phyloP scores from a whole-genome alignment of 2,797 vertebrate genomes.

The Pogonophryne albipinna region DNA sequence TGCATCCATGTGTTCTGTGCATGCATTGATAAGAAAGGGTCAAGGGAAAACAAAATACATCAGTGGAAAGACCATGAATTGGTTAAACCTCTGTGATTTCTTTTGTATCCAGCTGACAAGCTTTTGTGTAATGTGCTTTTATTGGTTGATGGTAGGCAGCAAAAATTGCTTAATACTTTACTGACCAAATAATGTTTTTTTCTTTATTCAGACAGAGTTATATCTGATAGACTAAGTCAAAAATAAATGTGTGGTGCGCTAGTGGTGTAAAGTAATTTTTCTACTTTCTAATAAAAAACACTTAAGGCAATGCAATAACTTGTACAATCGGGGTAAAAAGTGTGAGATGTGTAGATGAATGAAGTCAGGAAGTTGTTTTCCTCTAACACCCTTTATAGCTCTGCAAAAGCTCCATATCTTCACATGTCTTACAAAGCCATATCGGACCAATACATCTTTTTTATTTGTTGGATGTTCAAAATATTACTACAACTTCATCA shows the following conservation, averaged over 20 bases:
- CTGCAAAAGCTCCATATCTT: background rate
- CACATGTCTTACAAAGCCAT: background rate
- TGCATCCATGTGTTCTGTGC: background rate
- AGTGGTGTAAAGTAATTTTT: background rate
- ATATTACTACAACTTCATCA: conserved; percentile 4
- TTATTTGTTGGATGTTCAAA: background rate
- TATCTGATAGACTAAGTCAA: background rate
- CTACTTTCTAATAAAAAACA: background rate
- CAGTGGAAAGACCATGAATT: background rate
- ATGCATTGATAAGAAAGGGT: background rate
- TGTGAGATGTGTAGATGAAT: background rate
- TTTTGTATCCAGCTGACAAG: conserved; percentile 40
- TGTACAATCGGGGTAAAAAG: background rate
- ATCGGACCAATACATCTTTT: background rate
- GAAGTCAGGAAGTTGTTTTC: background rate
- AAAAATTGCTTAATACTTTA: background rate
- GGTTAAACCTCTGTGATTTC: background rate
- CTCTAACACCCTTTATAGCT: background rate
- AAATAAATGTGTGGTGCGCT: background rate
- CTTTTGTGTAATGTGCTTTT: background rate
- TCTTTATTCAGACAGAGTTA: background rate
- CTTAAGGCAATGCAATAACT: background rate
- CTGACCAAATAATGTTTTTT: no score
- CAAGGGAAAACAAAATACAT: background rate
- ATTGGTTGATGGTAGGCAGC: background rate